Evolutionary conservation across 2,797 vertebrate species (phyloP), one percentile per base, ranked within the genome.

Genomic region (Siniperca undulata): DNA sequence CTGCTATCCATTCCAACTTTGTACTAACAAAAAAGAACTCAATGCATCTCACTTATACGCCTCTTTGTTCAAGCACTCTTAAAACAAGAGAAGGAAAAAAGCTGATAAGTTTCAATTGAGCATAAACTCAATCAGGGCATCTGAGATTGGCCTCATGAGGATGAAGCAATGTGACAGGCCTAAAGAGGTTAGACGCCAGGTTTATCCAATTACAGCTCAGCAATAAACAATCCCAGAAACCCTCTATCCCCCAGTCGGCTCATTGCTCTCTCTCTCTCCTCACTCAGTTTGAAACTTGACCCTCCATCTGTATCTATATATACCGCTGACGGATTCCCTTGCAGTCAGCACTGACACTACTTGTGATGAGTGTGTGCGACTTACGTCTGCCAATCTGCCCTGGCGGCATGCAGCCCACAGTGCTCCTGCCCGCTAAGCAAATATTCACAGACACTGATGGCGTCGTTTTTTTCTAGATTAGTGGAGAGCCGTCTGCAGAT

Each of bases 171-270:
- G 93, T 94, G 94, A 94, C 94, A 92, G 94, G 83, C 87, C 88
- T 95, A 95, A 95, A 91, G 87, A 91, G 90, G 93, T 95, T 95
- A 94, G 92, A 87, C 50, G 86, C 30, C 85, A 89, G 84, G 80
- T 93, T 95, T 82, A 95, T 94, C 90, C 90, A 93, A 95, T 95
- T 95, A 93, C 87, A 83, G 94, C 89, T 72, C 77, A 16, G 91
- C 94, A 95, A 95, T 94, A 94, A 95, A 94, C 94, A 93, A 94
- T 90, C 88, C 88, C 83, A 88, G 86, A 87, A 89, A 79, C 86
- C 84, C 79, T 82, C 84, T 70, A 87, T 88, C 73, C 91, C 87
- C 91, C 86, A 24, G 74, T 70, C 53, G 76, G 76, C 89, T 89
- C 92, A 74, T 59, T 46, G 38, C 80, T 81, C 71, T 53, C 69